phyloP scores from a whole-genome alignment of 2,888 invertebrate genomes.

The Idaea aversata region DNA sequence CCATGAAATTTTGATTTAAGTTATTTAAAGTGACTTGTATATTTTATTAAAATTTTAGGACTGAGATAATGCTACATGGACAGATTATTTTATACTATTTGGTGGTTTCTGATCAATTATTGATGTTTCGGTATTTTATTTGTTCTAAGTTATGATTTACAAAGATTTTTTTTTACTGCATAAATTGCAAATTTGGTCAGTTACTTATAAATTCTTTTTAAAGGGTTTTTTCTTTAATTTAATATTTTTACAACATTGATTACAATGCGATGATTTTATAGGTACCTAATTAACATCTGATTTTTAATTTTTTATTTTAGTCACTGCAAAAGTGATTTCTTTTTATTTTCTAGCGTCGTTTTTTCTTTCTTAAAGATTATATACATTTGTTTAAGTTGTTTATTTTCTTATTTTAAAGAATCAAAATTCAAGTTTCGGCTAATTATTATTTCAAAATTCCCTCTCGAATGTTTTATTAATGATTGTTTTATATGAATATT shows the following conservation, averaged over 20 bases:
- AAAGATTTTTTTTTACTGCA: too few relatives aligned
- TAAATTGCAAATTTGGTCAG: too few relatives aligned
- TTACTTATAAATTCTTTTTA: too few relatives aligned
- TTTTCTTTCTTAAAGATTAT: conserved; percentile 4
- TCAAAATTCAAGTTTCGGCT: conserved; percentile 56
- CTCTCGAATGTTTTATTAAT: conserved; percentile 37
- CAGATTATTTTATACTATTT: not conserved
- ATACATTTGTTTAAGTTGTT: not conserved
- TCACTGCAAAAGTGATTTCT: too few relatives aligned
- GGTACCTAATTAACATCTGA: too few relatives aligned
- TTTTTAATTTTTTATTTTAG: too few relatives aligned
- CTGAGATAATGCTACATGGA: not conserved
- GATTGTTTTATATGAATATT: conserved; percentile 51
- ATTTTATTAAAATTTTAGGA: not conserved
- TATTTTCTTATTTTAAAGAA: conserved; percentile 31
- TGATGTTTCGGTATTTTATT: conserved; percentile 2
- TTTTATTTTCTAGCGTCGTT: conserved; percentile 3
- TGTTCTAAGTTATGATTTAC: conserved; percentile 5
- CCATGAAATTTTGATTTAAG: not conserved
- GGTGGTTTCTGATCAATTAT: not conserved
- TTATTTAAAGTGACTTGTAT: too few relatives aligned
- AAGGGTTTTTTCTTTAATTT: too few relatives aligned
- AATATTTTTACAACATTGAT: too few relatives aligned
- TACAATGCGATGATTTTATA: too few relatives aligned
- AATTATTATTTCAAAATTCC: conserved; percentile 54